Evolutionary conservation across 2,797 vertebrate species (phyloP), one percentile per base, ranked within the genome.

Genomic region (Leptatherina wallacei): DNA sequence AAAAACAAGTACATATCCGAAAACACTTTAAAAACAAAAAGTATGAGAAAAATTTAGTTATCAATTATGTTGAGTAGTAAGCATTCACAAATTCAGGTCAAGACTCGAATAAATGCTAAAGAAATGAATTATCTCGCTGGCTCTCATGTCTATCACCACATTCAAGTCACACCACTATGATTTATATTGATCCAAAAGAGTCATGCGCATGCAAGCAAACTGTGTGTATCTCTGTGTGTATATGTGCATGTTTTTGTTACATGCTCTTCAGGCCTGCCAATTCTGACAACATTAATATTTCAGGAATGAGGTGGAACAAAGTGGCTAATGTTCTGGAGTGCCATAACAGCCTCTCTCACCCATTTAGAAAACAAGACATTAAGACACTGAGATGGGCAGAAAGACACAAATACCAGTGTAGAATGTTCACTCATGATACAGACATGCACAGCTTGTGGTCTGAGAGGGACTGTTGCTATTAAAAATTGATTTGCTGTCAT

Each of bases 401-500:
- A 75, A 85, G 62, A 86, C 63, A 85, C 76, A 80, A 60, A 78
- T 27, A 61, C 42, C 77, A 13, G 27, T 65, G 52, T 72, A 85
- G 83, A 80, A 84, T 54, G 56, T 62, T 73, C 75, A 64, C 64
- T 74, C 64, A 44, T 72, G 79, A 86, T 81, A 86, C 65, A 71
- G 68, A 70, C 3, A 14, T 71, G 68, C 83, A 77, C 82, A 87
- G 83, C 77, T 86, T 85, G 69, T 83, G 83, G 86, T 77, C 82
- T 80, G 73, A 86, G 78, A 88, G 76, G 72, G 78, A 86, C 90
- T 65, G 82, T 84, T 76, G 88, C 89, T 92, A 92, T 94, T 92
- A 93, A 93, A 94, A 92, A 91, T 93, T 92, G 90, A 94, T 93
- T 94, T 90, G 87, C 86, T 89, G 88, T 89, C 86, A 85, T 83